Percentiles rank a stretch among this genome's conserved stretches.
phyloP scores from a whole-genome alignment of 2,888 invertebrate species.

The Zaprionus lineosus region DNA sequence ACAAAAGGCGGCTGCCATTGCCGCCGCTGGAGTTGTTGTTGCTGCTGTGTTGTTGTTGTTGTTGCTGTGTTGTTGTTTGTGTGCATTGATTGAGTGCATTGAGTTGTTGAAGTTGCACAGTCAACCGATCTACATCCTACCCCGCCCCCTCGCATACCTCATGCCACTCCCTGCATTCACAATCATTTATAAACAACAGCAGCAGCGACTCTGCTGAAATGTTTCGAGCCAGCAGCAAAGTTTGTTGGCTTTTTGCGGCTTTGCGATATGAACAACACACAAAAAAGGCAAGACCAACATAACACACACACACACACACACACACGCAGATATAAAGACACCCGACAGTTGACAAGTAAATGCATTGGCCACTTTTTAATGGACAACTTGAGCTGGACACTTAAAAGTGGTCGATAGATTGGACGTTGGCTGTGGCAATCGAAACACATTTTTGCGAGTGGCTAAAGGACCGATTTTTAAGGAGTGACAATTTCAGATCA shows the following conservation, averaged over 20 bases:
- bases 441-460: no score
- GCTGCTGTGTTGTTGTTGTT: constrained; percentile 29
- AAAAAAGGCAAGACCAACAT: constrained; percentile 6
- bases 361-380: constrained; percentile 60
- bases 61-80: constrained; percentile 36
- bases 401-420: no score
- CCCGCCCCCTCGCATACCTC: background rate
- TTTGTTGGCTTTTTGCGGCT: constrained; percentile 69
- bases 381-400: constrained; percentile 33
- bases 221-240: constrained; percentile 46
- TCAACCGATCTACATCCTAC: constrained; percentile 21
- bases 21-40: constrained; percentile 3
- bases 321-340: constrained; percentile 17
- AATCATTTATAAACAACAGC: constrained; percentile 19
- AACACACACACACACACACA: background rate
- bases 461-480: no score
- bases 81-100: constrained; percentile 75
- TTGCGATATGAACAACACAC: constrained; percentile 56
- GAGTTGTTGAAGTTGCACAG: constrained; percentile 74
- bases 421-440: no score
- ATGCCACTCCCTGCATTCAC: background rate
- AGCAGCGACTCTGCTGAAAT: constrained; percentile 22
- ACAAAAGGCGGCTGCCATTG: constrained; percentile 51
- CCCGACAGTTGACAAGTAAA: constrained; percentile 60
- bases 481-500: no score